Conservation (phyloP, 2,113 vertebrate genomes). For the Capra hircus region DNA sequence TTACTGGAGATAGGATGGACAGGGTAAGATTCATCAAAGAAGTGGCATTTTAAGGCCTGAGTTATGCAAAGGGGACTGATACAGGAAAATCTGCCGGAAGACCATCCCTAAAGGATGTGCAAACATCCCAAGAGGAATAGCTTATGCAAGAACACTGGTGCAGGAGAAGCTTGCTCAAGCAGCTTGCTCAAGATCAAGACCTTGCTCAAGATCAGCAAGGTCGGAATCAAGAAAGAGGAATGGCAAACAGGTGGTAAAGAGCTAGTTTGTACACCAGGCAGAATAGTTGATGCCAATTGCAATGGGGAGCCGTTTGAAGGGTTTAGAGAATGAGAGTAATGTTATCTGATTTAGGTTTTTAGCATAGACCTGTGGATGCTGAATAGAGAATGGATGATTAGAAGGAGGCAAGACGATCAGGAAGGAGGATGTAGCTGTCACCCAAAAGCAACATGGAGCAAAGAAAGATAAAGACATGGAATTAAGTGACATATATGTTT, state of each 20-base stretch:
- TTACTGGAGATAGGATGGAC: no score
- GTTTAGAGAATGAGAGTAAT: not conserved
- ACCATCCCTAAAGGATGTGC: not conserved
- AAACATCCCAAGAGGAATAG: not conserved
- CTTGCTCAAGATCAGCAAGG: not conserved
- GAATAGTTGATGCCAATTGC: accelerated
- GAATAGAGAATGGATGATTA: not conserved
- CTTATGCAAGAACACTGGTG: no score
- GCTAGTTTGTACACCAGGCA: not conserved
- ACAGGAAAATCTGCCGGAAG: not conserved
- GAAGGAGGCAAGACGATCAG: no score
- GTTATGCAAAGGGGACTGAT: no score
- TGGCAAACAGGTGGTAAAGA: not conserved
- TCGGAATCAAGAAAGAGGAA: not conserved
- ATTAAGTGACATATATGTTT: not conserved
- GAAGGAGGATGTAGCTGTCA: not conserved
- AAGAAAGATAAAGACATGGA: accelerated
- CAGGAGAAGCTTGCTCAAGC: not conserved
- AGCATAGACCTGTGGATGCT: not conserved
- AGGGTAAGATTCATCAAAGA: not conserved
- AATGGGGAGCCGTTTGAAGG: not conserved
- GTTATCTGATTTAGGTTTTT: not conserved
- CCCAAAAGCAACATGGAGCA: no score
- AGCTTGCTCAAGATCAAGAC: not conserved
- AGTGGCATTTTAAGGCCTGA: not conserved